Conservation (phyloP, 2,888 invertebrate genomes). For the Notocelia uddmanniana region DNA sequence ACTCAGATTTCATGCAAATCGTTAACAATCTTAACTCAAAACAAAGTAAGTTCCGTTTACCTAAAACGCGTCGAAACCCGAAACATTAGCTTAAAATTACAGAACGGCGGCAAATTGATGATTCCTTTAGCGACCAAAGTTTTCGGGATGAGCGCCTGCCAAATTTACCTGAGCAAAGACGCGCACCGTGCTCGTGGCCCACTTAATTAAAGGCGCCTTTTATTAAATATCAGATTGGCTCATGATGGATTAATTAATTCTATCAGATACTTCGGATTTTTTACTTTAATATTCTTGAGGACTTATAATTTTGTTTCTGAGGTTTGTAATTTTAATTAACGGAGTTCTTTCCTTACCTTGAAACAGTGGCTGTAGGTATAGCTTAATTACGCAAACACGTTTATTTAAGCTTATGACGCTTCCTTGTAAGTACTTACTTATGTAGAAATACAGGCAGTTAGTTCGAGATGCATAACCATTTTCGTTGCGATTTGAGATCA, state of each 20-base stretch:
- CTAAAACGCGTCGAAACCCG: constrained; percentile 4
- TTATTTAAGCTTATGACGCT: too few relatives aligned
- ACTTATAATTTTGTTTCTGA: neutral
- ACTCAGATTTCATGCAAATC: too few relatives aligned
- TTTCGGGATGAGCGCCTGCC: constrained; percentile 23
- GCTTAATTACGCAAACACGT: too few relatives aligned
- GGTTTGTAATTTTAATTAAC: neutral
- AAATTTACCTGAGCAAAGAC: constrained; percentile 30
- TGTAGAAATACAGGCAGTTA: too few relatives aligned
- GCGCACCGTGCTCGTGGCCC: neutral
- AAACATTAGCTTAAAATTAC: constrained; percentile 8
- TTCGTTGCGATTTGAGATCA: too few relatives aligned
- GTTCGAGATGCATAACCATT: too few relatives aligned
- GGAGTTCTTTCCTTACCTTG: neutral
- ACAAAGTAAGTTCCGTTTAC: neutral
- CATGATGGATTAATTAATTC: constrained; percentile 29
- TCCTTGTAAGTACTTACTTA: too few relatives aligned
- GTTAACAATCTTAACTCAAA: neutral
- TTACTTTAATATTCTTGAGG: neutral
- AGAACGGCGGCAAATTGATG: constrained; percentile 25
- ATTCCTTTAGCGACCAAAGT: constrained; percentile 1
- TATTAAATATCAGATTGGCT: constrained; percentile 31
- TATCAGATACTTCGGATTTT: neutral
- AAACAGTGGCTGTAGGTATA: too few relatives aligned
- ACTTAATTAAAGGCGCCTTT: constrained; percentile 33